Base-by-base conservation (phyloP, 53 echinoderm and acorn worm species). In the Echinometra lucunter region DNA sequence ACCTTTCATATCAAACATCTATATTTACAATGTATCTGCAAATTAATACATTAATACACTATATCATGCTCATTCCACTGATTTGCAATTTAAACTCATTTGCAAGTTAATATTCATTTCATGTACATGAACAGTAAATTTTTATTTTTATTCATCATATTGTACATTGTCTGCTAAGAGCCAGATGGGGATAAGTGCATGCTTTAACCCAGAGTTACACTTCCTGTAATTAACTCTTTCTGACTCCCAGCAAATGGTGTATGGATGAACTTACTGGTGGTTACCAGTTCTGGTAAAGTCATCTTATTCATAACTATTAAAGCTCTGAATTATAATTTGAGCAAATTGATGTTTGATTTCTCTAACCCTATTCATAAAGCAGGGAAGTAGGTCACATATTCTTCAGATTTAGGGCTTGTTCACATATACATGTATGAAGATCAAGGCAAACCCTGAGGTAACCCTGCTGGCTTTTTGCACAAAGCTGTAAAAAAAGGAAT, bases 61-160 rank as follows among this genome's bases (percentile, higher is more conserved):
- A 27, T 49, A 9, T 1, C 78, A 66, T 25, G 4, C 28, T 85
- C 85, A 85, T 85, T 82, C 47, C 49, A 47, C 49, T 85, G n/a
- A 85, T 49, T 42, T 81, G 44, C 81, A 38, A 42, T 81, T 38
- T 44, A 81, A 18, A 81, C 25, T 81, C 44, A 25, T 38, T 81
- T 85, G 85, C 49, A 47, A 47, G 47, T n/a, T 85, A 18, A 40
- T 75, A 70, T 70, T n/a, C 30, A 70, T 70, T 69, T n/a, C 30
- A 70, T 32, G n/a, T n/a, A n/a, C n/a, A n/a, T n/a, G n/a, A n/a
- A 70, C 34, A 2, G 19, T 44, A 16, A 5, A 21, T 80, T 80
- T 80, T 80, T 38, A 80, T 38, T 1, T 17, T 42, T 44, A 19
- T 15, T 81, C 42, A 42, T 72, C 32, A 72, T 53, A 6, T 13